Evolutionary conservation across 1,140 invertebrate genomes (phyloP).

Genomic region (Orius laevigatus): DNA sequence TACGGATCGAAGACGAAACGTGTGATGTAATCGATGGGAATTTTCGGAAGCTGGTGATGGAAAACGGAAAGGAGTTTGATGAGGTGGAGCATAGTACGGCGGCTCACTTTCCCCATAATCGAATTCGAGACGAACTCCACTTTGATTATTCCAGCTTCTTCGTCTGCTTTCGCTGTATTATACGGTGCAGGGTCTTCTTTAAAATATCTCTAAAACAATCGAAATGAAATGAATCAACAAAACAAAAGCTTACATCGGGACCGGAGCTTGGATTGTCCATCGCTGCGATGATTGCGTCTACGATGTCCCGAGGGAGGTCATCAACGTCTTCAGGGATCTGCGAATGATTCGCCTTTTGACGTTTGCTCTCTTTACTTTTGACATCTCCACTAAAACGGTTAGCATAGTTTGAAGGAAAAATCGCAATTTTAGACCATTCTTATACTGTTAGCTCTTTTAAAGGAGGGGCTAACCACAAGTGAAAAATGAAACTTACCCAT

Average conservation of each 20-base stretch:
- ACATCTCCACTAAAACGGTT: neutral
- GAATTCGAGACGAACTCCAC: constrained; percentile 92
- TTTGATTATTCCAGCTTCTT: constrained; percentile 74
- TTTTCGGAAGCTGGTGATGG: constrained; percentile 85
- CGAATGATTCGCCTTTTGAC: neutral
- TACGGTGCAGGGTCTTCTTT: constrained; percentile 74
- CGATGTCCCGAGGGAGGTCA: constrained; percentile 40
- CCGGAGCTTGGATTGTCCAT: constrained; percentile 60
- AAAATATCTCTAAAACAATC: constrained; percentile 40
- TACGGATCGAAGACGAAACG: constrained; percentile 92
- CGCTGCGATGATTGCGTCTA: constrained; percentile 56
- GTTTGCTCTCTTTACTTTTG: constrained; percentile 1
- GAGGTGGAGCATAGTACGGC: constrained; percentile 84
- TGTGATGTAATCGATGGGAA: constrained; percentile 97
- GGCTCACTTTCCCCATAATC: constrained; percentile 65
- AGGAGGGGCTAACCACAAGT: too few species aligned
- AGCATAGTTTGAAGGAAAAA: too few species aligned
- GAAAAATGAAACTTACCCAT: too few species aligned
- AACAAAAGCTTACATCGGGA: constrained; percentile 43
- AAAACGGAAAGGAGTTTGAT: constrained; percentile 91
- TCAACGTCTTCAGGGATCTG: constrained; percentile 31
- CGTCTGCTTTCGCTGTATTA: constrained; percentile 78
- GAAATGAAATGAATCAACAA: constrained; percentile 3
- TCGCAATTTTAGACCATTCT: too few species aligned
- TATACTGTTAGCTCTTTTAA: too few species aligned